Percentiles rank a stretch among this genome's conserved stretches.
These are phyloP conservation scores for Cyprinodon diabolis DNA, from an alignment of 2,797 vertebrate genomes.

Conservation along the genomic window DNA sequence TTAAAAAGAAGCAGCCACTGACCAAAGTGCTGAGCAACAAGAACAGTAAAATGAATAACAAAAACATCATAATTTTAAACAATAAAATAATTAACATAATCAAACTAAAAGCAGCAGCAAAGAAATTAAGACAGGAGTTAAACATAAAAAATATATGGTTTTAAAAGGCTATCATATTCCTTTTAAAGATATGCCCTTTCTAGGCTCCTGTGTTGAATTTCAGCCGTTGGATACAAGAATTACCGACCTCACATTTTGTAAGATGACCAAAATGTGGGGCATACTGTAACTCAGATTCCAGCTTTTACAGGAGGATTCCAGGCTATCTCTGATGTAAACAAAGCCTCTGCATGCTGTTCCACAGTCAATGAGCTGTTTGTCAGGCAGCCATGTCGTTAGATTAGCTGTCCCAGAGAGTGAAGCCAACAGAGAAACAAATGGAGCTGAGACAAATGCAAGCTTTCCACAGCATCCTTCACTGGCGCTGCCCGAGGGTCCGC, in stretches of 20 bases:
- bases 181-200: not conserved
- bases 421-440: slow-evolving; percentile 73
- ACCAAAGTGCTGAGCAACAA: too few species aligned
- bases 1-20: too few species aligned
- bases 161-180: too few species aligned
- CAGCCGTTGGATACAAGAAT: not conserved
- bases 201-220: not conserved
- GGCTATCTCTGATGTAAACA: slow-evolving; percentile 56
- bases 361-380: slow-evolving; percentile 73
- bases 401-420: slow-evolving; percentile 65
- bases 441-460: slow-evolving; percentile 69
- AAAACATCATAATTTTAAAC: too few species aligned
- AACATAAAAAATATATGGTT: too few species aligned
- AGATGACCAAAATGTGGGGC: slow-evolving; percentile 15
- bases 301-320: slow-evolving; percentile 22
- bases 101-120: too few species aligned
- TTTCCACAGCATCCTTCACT: slow-evolving; percentile 62
- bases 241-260: not conserved
- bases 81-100: too few species aligned
- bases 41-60: too few species aligned
- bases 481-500: slow-evolving; percentile 33
- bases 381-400: slow-evolving; percentile 66
- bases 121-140: too few species aligned
- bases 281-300: slow-evolving; percentile 4
- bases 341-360: slow-evolving; percentile 61